phyloP scores from a whole-genome alignment of 35 echinoderm and acorn worm genomes.

The Stichopus chloronotus region DNA sequence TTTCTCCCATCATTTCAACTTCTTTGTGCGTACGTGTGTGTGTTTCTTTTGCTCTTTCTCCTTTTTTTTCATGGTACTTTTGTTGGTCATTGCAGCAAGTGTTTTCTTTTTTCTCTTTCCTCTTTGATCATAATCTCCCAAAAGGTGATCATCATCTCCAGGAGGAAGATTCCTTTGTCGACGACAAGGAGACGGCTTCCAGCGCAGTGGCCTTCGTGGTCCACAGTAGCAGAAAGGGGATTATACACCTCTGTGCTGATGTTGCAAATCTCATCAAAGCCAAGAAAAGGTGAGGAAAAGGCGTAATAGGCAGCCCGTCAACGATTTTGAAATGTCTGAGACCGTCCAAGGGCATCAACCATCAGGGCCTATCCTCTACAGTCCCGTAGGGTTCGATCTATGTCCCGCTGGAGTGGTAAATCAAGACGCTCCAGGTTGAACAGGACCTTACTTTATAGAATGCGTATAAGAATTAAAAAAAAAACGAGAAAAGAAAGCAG shows the following conservation, averaged over 20 bases:
- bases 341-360: too few relatives aligned
- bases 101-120: constrained; percentile 9
- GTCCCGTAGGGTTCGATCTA: too few relatives aligned
- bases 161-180: constrained; percentile 46
- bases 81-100: constrained; percentile 13
- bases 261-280: constrained; percentile 84
- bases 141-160: constrained; percentile 37
- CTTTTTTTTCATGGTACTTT: background rate
- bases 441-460: too few relatives aligned
- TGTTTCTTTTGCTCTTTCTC: background rate
- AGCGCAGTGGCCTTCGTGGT: constrained; percentile 96
- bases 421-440: too few relatives aligned
- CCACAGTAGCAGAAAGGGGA: constrained; percentile 87
- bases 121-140: constrained; percentile 21
- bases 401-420: too few relatives aligned
- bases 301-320: too few relatives aligned
- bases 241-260: constrained; percentile 92
- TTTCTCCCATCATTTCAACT: background rate
- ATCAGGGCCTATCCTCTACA: too few relatives aligned
- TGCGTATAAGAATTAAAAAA: too few relatives aligned
- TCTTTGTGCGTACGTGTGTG: too few relatives aligned
- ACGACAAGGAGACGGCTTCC: constrained; percentile 94
- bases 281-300: constrained; percentile 83
- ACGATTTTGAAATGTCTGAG: too few relatives aligned
- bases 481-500: too few relatives aligned